Conservation (phyloP, 2,797 vertebrate genomes). For the Coregonus ussuriensis region DNA sequence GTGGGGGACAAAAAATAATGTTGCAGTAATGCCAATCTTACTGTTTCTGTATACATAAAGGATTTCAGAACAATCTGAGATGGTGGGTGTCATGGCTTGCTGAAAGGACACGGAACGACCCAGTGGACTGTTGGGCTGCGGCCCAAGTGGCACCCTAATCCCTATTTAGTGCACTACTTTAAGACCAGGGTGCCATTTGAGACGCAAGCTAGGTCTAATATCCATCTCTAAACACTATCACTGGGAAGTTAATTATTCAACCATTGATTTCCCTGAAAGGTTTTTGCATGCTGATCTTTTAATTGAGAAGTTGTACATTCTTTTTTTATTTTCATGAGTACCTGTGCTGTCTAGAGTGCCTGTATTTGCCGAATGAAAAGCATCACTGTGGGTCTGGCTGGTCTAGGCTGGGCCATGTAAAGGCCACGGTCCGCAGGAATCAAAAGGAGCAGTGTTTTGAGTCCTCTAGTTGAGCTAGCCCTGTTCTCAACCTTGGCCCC, state of each 20-base stretch:
- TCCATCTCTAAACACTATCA: background rate
- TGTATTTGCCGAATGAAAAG: constrained; percentile 75
- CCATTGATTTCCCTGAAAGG: constrained; percentile 1
- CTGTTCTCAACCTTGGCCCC: constrained; percentile 62
- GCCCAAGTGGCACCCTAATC: no score
- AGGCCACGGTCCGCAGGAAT: constrained; percentile 65
- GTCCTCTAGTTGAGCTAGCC: constrained; percentile 44
- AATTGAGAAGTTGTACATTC: constrained; percentile 16
- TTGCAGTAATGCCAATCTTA: no score
- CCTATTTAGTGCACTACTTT: no score
- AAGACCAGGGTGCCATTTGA: no score
- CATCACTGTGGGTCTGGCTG: constrained; percentile 61
- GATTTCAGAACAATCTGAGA: no score
- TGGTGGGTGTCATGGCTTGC: no score
- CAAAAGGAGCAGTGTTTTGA: constrained; percentile 75
- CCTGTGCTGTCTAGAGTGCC: constrained; percentile 45
- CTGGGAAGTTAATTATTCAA: constrained; percentile 1
- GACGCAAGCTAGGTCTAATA: no score
- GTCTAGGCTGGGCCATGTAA: constrained; percentile 14
- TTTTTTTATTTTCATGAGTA: constrained; percentile 37
- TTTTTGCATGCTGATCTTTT: background rate
- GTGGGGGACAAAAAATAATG: no score
- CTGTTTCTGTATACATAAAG: no score
- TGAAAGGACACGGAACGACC: no score
- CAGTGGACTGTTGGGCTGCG: no score